phyloP scores from a whole-genome alignment of 1,140 invertebrate genomes.

The Leucophenga varia region DNA sequence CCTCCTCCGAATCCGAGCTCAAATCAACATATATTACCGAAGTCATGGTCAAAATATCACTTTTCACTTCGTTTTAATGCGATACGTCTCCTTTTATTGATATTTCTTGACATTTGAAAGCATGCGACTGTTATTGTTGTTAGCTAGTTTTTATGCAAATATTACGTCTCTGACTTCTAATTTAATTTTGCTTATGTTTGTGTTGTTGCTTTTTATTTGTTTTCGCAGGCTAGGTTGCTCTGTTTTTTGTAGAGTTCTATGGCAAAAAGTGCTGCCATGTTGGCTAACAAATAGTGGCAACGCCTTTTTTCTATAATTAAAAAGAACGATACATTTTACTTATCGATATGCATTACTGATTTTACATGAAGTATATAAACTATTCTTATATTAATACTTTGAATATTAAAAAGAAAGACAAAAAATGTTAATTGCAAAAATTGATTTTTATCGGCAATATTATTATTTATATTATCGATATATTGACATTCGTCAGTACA shows the following conservation, averaged over 20 bases:
- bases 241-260: conserved; percentile 35
- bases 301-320: no score
- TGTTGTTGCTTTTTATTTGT: conserved; percentile 34
- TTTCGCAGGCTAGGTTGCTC: conserved; percentile 23
- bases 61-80: conserved; percentile 24
- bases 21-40: conserved; percentile 40
- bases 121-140: conserved; percentile 25
- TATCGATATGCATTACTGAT: no score
- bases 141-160: conserved; percentile 33
- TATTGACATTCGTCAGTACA: no score
- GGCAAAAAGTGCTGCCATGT: background rate
- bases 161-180: conserved; percentile 22
- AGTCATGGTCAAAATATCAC: conserved; percentile 27
- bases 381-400: no score
- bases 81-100: conserved; percentile 9
- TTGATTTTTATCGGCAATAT: no score
- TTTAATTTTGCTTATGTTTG: conserved; percentile 25
- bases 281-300: no score
- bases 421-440: no score
- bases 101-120: conserved; percentile 30
- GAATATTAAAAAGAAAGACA: no score
- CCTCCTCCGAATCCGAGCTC: conserved; percentile 41
- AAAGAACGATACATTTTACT: no score
- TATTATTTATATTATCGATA: background rate
- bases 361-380: no score